Base-by-base conservation (phyloP, 2,797 vertebrate genomes). In the Notoglanidium macrostoma region DNA sequence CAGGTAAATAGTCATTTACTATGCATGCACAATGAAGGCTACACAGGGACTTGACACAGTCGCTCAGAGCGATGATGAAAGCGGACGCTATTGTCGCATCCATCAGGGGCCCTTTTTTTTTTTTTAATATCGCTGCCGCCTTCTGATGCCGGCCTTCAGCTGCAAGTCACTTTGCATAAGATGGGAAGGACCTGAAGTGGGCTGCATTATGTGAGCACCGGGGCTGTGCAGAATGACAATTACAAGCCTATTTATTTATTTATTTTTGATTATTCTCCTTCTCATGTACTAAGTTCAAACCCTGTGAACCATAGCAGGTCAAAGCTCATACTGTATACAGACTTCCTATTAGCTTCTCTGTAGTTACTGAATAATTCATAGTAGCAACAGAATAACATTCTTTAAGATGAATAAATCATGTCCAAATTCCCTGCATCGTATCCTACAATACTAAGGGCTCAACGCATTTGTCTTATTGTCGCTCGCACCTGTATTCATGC, bases 1-100 rank as follows among this genome's bases (percentile, higher is more conserved):
- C 96, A 96, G 96, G 96, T 97, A 97, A 97, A 97, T 95, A 97
- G 96, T 96, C 95, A 96, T 97, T 97, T 96, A 96, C 95, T 96
- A 97, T 96, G 96, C 96, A 96, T 96, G 96, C 95, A 96, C 96
- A 96, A 96, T 96, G 96, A 96, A 95, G 93, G 93, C 95, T 95
- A 96, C 94, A 95, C 93, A 90, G 94, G 94, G 94, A 95, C 96
- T 95, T 96, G 96, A 97, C 96, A 96, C 94, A 83, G 87, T n/a
- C 35, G 44, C 79, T n/a, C 68, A 35, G 94, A 94, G 95, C 92
- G 94, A 96, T 96, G 97, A 97, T 97, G 96, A 96, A 97, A 96
- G 96, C 92, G 95, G 93, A 90, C 92, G 94, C 94, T 96, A 96
- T 94, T 95, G 96, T 95, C 94, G 94, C 95, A 95, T 94, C 95